Conservation (phyloP, 1,140 invertebrate genomes). For the Ridgeia piscesae region DNA sequence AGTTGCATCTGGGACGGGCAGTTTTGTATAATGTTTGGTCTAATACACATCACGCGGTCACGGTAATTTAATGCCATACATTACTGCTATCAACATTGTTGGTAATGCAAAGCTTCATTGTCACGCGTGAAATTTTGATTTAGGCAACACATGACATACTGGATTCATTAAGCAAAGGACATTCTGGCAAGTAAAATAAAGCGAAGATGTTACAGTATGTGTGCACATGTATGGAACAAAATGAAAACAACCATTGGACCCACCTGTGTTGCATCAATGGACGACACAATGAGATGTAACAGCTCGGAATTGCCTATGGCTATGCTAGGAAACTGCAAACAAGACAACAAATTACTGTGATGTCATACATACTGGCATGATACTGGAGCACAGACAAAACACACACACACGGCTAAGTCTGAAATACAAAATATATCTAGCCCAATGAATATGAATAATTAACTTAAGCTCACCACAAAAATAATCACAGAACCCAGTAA, state of each 20-base stretch:
- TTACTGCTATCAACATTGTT: too few species aligned
- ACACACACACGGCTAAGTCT: background rate
- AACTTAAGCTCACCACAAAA: background rate
- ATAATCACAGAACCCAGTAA: background rate
- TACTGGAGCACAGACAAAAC: background rate
- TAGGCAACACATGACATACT: too few species aligned
- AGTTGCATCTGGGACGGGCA: too few species aligned
- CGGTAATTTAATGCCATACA: too few species aligned
- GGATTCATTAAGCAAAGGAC: background rate
- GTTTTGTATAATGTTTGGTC: too few species aligned
- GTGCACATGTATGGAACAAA: background rate
- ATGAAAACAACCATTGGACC: background rate
- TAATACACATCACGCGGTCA: too few species aligned
- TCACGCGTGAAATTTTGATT: too few species aligned
- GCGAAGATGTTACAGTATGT: background rate
- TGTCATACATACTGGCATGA: background rate
- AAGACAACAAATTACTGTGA: conserved; percentile 19
- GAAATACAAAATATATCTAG: background rate
- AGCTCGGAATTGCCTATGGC: conserved; percentile 82
- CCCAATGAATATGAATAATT: background rate
- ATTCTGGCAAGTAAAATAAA: background rate
- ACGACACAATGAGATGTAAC: conserved; percentile 82
- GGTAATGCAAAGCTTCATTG: too few species aligned
- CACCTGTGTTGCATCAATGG: conserved; percentile 80
- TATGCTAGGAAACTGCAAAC: conserved; percentile 75